Base-by-base conservation (phyloP, 2,888 invertebrate genomes). In the Tetragonula carbonaria region DNA sequence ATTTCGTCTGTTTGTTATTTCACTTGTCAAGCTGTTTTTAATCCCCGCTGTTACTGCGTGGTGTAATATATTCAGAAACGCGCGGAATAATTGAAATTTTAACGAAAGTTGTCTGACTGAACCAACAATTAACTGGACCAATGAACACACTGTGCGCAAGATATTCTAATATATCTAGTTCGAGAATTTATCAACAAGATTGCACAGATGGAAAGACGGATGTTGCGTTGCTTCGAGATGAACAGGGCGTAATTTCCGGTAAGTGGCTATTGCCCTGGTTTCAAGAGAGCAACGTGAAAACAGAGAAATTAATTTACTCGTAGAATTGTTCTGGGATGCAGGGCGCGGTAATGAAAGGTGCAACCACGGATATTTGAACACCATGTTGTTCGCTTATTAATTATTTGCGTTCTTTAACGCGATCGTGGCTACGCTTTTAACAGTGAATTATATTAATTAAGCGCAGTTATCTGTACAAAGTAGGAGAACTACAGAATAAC, bases 111-210 rank as follows among this genome's bases (percentile, higher is more conserved):
- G 45, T 65, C 55, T 23, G 23, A 11, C 38, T 38, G 38, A 38
- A 38, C 51, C 38, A 23, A 18, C 6, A 14, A 11, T 65, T 45
- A 13, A 5, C n/a, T 4, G 45, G 28, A 6, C 13, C 50, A 74
- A 78, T n/a, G 45, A 55, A 74, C 45, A 3, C 53, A 28, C 63
- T 45, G 63, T n/a, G 53, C 21, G 18, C 11, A n/a, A 2, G 18
- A 4, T 66, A 18, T 74, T 78, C 55, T 28, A 74, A 78, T 78
- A 66, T 51, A 66, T n/a, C 16, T 14, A 5, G 57, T 28, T 33
- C 5, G 21, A 66, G 74, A 45, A 57, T 53, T 51, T 50, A 74
- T 74, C 65, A 65, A 45, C 45, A 33, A 66, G 55, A 55, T 33
- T 74, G 66, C 28, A n/a, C 28, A 18, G n/a, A 0, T 59, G 65